These are phyloP conservation scores for Saguinus midas DNA, from an alignment of 2,113 vertebrate genomes.

Conservation along the genomic window DNA sequence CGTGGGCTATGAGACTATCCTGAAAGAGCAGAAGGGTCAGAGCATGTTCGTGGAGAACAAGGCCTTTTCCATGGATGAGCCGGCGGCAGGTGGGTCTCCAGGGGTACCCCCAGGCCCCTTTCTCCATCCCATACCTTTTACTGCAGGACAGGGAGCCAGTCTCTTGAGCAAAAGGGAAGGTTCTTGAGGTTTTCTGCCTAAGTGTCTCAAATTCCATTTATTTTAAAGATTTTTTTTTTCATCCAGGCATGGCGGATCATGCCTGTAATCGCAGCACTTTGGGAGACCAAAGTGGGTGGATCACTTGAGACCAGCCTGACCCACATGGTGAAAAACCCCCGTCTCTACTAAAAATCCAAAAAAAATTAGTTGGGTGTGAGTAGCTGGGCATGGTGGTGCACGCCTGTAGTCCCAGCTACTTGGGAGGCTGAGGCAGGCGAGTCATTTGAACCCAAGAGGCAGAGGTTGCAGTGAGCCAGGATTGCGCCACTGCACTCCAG, in stretches of 20 bases:
- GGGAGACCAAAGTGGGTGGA: neutral
- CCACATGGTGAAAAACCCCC: no score
- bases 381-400: no score
- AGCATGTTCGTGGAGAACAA: slow-evolving; percentile 97
- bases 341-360: no score
- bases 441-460: no score
- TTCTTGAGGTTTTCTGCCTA: neutral
- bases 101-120: accelerated
- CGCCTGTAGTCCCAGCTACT: no score
- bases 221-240: neutral
- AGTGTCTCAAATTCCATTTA: neutral
- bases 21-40: slow-evolving; percentile 90
- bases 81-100: slow-evolving; percentile 84
- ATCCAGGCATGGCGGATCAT: neutral
- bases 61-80: slow-evolving; percentile 96
- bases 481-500: no score
- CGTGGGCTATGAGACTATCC: slow-evolving; percentile 94
- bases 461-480: no score
- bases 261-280: neutral
- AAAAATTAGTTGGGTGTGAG: no score
- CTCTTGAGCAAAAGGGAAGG: neutral
- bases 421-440: no score
- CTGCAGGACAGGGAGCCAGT: neutral
- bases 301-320: neutral
- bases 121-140: neutral